Conservation (phyloP, 2,113 vertebrate genomes). For the Psilopsiagon aurifrons region DNA sequence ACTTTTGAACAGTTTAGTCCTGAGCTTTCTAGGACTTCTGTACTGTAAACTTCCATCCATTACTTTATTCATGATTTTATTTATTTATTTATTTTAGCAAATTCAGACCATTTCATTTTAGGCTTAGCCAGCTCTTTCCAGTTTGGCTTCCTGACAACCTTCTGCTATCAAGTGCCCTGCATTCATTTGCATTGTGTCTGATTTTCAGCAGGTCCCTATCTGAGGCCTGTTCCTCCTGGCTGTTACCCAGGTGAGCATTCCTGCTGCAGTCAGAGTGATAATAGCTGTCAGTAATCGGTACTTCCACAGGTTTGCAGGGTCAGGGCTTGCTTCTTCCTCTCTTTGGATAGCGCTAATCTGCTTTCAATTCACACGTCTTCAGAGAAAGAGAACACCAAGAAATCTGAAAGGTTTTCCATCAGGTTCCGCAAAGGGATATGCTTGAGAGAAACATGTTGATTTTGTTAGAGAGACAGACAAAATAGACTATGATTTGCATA, state of each 20-base stretch:
- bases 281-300: conserved; percentile 22
- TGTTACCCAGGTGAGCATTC: conserved; percentile 41
- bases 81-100: not conserved
- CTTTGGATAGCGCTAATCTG: not conserved
- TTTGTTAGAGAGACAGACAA: conserved; percentile 5
- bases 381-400: conserved; percentile 7
- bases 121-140: not conserved
- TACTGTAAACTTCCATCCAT: not conserved
- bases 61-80: not conserved
- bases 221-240: not conserved
- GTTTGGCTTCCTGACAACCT: conserved; percentile 51
- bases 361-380: conserved; percentile 4
- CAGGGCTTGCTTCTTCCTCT: not conserved
- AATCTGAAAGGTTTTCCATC: conserved; percentile 41
- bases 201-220: conserved; percentile 40
- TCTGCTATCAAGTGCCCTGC: conserved; percentile 8
- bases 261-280: not conserved
- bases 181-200: not conserved
- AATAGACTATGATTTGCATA: conserved; percentile 42
- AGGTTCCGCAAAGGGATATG: conserved; percentile 21
- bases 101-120: not conserved
- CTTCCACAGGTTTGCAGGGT: conserved; percentile 4
- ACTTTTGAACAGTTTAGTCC: not conserved
- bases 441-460: not conserved
- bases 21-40: not conserved